Base-by-base conservation (phyloP, 2,888 invertebrate species). In the Mycalesis mineus region DNA sequence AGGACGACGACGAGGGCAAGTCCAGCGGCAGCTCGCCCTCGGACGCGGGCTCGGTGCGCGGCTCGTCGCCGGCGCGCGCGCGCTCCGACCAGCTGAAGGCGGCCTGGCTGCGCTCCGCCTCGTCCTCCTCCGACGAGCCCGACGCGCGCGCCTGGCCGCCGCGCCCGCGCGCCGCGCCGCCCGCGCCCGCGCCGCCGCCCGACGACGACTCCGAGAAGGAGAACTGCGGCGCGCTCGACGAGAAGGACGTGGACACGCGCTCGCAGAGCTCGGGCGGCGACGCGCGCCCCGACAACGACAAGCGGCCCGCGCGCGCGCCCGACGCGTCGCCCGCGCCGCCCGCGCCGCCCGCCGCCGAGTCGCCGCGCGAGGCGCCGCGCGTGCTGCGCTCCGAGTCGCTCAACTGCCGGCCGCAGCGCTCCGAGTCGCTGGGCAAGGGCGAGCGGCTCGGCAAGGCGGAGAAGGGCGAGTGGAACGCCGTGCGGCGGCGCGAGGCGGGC, bases 241-340 rank as follows among this genome's bases (percentile, higher is more conserved):
- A 95, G 79, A 94, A 94, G 80, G 95, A 95, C 83, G 92, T 94
- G 65, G 94, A 93, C 76, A 94, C 94, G 75, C 91, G 94, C 67
- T 91, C 94, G 42, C 94, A 94, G 77, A 84, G 82, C 60, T 78
- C 78, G 59, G 68, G 72, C 68, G 72, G 67, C 57, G 78, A 73
- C 58, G 64, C 75, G 57, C 63, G 77, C 62, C 90, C 90, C 55
- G 88, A 90, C 70, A 88, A 90, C 73, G 90, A 90, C 70, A 70
- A 72, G 62, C 69, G 74, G 65, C 67, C 65, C 58, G 67, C 70
- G 57, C 71, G 75, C 66, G 56, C 60, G 48, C 61, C 22, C 3
- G 3, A 5, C 44, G 39, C 65, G 58, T 52, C 57, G 71, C 71
- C 61, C 55, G 67, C 52, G 64, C 60, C 60, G 65, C 63, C 55